These are phyloP conservation scores for Entomobrya multifasciata DNA, from an alignment of 2,888 invertebrate species.

Conservation along the genomic window DNA sequence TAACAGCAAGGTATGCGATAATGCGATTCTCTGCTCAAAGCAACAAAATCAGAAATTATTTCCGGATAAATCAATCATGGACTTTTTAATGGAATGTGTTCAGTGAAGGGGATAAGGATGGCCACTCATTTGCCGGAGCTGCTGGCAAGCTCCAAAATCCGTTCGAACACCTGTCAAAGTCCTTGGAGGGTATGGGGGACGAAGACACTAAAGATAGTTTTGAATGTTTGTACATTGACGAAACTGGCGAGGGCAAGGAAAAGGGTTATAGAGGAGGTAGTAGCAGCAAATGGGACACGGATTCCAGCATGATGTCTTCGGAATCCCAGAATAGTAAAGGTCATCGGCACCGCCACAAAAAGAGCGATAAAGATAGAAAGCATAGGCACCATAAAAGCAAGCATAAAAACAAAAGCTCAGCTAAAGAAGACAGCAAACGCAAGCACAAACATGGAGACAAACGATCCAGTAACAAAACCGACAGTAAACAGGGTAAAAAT, in stretches of 20 bases:
- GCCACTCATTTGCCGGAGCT: neutral
- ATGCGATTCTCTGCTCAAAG: neutral
- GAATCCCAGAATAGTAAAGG: constrained; percentile 42
- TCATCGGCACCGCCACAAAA: constrained; percentile 52
- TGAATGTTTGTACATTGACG: constrained; percentile 57
- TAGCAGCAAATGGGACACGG: constrained; percentile 56
- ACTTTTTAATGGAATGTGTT: constrained; percentile 30
- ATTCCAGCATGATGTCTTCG: constrained; percentile 46
- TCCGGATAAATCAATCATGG: constrained; percentile 24
- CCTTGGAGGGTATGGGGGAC: constrained; percentile 21
- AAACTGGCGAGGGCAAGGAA: neutral
- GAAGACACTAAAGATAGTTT: constrained; percentile 67
- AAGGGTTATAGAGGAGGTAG: constrained; percentile 21
- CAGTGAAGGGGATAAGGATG: constrained; percentile 35
- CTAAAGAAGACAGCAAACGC: constrained; percentile 1
- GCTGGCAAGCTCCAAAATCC: constrained; percentile 33
- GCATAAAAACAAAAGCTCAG: constrained; percentile 24
- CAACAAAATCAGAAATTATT: neutral
- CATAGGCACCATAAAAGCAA: constrained; percentile 54
- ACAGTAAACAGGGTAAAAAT: constrained; percentile 53
- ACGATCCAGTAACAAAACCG: neutral
- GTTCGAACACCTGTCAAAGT: constrained; percentile 16
- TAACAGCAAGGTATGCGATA: constrained; percentile 43
- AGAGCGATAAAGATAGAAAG: constrained; percentile 15
- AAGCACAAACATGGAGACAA: constrained; percentile 70